Conservation (phyloP, 2,797 vertebrate genomes). For the Pantherophis vulpinus region DNA sequence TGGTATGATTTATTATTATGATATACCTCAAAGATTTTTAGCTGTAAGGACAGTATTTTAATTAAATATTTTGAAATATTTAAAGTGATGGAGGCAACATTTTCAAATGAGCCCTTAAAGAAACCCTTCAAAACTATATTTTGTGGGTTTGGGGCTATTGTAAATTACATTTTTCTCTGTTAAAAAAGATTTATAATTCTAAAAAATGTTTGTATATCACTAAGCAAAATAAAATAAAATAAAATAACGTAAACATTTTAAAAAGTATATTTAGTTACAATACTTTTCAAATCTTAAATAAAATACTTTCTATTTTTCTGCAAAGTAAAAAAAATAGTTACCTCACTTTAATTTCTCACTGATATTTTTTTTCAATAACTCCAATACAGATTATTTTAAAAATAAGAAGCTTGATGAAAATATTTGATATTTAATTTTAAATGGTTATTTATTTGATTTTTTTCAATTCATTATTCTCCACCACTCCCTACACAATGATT, state of each 20-base stretch:
- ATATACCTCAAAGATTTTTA: background rate
- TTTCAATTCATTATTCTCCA: background rate
- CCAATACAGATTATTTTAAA: background rate
- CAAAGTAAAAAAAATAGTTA: background rate
- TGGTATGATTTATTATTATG: background rate
- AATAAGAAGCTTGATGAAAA: background rate
- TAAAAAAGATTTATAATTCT: background rate
- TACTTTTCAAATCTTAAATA: background rate
- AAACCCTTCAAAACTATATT: background rate
- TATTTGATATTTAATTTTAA: constrained; percentile 1
- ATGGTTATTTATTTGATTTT: background rate
- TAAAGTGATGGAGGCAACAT: background rate
- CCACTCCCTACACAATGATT: background rate
- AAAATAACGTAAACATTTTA: background rate
- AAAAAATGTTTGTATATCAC: background rate
- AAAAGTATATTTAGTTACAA: background rate
- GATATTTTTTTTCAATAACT: background rate
- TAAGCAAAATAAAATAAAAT: accelerated
- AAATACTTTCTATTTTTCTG: background rate
- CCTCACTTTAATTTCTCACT: background rate
- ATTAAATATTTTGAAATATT: background rate
- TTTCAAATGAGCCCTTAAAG: background rate
- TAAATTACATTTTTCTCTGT: background rate
- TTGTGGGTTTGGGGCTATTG: background rate
- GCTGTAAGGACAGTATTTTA: background rate